Base-by-base conservation (phyloP, 2,113 vertebrate species). In the Sorex araneus region DNA sequence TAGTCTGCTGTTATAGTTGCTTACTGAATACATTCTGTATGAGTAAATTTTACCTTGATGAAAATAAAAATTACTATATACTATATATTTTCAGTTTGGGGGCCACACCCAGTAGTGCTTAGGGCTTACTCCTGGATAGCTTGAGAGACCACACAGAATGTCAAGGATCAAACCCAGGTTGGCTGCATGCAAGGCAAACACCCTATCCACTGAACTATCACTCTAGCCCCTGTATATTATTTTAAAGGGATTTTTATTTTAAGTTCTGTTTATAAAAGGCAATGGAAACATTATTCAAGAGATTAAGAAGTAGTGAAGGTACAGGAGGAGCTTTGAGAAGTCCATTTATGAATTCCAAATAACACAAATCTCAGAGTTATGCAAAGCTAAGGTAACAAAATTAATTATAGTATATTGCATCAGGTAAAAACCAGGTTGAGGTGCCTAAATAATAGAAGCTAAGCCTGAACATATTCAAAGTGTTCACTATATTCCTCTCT, bases 361-460 rank as follows among this genome's bases (percentile, higher is more conserved):
- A 73, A 80, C 67, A 94, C 9, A 89, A 50, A 87, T 83, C 19
- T 50, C n/a, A 16, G 71, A 13, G 6, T 1, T 27, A 21, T 60
- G n/a, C 57, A 40, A 12, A 74, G 40, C 76, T 89, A 67, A 60
- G 57, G 54, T 91, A 40, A 45, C n/a, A 16, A 94, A 92, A 73
- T 77, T 93, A 94, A 93, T 6, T 45, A 74, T 1, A 80, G 69
- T 54, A 76, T 79, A 66, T 57, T 50, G 0, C 8, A 82, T 71
- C 19, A 87, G 91, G 57, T 67, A 84, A 77, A 83, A 92, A 89
- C 23, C 2, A 89, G 77, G 36, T 30, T 32, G 32, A 92, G 16
- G 10, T 43, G 2, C 32, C 40, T 76, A 40, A 79, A 54, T 78
- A 36, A 90, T 34, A 92, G 80, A 94, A 40, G 32, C 36, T 45